Evolutionary conservation across 2,888 invertebrate genomes (phyloP).

Genomic region (Drosophila fulvimacula): DNA sequence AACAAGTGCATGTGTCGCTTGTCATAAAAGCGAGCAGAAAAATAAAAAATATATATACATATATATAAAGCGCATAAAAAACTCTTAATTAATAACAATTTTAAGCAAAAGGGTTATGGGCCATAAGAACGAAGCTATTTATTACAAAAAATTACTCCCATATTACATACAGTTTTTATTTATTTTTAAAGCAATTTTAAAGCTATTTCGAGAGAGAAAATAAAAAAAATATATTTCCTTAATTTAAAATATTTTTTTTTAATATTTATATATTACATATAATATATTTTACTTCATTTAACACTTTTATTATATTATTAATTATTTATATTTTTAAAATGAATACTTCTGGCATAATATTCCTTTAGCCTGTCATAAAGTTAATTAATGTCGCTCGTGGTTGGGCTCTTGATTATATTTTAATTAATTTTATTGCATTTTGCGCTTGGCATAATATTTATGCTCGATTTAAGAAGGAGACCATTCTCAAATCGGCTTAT

Average conservation of each 20-base stretch:
- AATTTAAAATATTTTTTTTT: neutral
- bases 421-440: conserved; percentile 43
- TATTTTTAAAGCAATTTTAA: neutral
- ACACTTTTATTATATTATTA: neutral
- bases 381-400: neutral
- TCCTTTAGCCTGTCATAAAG: neutral
- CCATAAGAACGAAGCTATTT: neutral
- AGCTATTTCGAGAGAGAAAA: neutral
- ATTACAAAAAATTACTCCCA: neutral
- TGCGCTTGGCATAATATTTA: conserved; percentile 60
- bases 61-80: conserved; percentile 2
- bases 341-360: neutral
- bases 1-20: conserved; percentile 2
- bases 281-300: neutral
- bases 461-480: conserved; percentile 63
- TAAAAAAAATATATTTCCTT: neutral
- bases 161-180: neutral
- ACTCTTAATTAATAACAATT: conserved; percentile 14
- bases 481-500: conserved; percentile 63
- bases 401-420: conserved; percentile 10
- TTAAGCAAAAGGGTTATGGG: conserved; percentile 5
- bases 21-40: neutral
- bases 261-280: neutral
- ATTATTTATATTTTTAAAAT: neutral
- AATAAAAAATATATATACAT: neutral